Evolutionary conservation across 2,797 vertebrate species (phyloP).

Genomic region (Percopsis omiscomaycus): DNA sequence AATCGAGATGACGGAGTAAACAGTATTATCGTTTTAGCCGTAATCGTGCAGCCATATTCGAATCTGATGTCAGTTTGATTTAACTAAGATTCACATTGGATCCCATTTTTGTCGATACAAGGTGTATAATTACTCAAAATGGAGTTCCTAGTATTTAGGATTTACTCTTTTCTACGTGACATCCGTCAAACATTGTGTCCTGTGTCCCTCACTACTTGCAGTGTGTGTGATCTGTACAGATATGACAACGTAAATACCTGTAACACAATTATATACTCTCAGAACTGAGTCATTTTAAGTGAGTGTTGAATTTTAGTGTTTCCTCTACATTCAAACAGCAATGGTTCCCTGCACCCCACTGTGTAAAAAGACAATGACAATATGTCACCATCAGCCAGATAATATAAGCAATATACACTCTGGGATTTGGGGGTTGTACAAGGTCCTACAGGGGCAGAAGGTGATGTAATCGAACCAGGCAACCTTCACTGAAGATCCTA

Average conservation of each 20-base stretch:
- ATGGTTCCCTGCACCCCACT: slow-evolving; percentile 5
- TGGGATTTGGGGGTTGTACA: slow-evolving; percentile 50
- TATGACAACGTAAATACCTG: slow-evolving; percentile 69
- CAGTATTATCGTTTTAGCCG: background rate
- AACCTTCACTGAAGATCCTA: too few species aligned
- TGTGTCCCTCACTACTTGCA: slow-evolving; percentile 67
- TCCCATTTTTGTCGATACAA: background rate
- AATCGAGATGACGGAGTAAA: background rate
- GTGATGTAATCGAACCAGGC: background rate
- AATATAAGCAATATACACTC: slow-evolving; percentile 39
- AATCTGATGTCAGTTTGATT: background rate
- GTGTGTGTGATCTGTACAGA: slow-evolving; percentile 75
- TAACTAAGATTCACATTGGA: background rate
- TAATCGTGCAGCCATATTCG: background rate
- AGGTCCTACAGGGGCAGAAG: background rate
- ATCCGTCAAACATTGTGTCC: slow-evolving; percentile 71
- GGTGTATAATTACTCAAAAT: slow-evolving; percentile 31
- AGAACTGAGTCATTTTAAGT: slow-evolving; percentile 75
- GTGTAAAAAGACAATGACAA: slow-evolving; percentile 19
- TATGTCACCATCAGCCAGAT: background rate
- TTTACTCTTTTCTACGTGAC: slow-evolving; percentile 43
- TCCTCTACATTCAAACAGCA: slow-evolving; percentile 63
- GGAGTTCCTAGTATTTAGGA: slow-evolving; percentile 22
- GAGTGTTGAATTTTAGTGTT: slow-evolving; percentile 74
- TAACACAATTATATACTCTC: slow-evolving; percentile 68